Percentiles rank a stretch among this genome's conserved stretches.
phyloP scores from a whole-genome alignment of 1,140 invertebrate genomes.

The Mactra quadrangularis region DNA sequence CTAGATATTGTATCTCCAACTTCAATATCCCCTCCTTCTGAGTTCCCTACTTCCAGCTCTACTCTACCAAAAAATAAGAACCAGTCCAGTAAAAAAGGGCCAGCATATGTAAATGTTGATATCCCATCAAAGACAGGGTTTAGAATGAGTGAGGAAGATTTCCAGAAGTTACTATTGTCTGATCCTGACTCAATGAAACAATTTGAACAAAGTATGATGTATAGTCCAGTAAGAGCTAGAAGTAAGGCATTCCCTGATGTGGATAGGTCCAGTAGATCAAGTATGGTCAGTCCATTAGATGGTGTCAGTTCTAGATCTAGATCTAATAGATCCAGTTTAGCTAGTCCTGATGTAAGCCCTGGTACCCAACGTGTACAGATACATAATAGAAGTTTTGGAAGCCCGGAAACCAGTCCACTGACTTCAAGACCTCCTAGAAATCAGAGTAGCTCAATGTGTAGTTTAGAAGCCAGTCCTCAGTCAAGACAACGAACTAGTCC shows the following conservation, averaged over 20 bases:
- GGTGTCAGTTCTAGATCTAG: slow-evolving; percentile 31
- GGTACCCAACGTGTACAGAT: neutral
- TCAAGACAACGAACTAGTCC: slow-evolving; percentile 25
- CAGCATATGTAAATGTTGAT: slow-evolving; percentile 31
- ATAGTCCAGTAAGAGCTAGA: slow-evolving; percentile 46
- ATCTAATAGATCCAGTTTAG: slow-evolving; percentile 55
- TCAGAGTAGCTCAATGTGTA: slow-evolving; percentile 42
- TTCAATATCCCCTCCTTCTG: slow-evolving; percentile 8
- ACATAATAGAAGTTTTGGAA: slow-evolving; percentile 40
- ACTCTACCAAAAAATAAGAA: slow-evolving; percentile 1
- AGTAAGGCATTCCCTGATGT: slow-evolving; percentile 20
- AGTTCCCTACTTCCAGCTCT: slow-evolving; percentile 10
- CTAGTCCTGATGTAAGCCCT: slow-evolving; percentile 55
- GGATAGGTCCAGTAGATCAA: slow-evolving; percentile 41
- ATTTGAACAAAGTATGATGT: slow-evolving; percentile 61
- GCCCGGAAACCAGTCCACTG: slow-evolving; percentile 46
- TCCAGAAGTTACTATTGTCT: slow-evolving; percentile 51
- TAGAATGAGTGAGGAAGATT: slow-evolving; percentile 57
- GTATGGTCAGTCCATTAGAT: slow-evolving; percentile 48
- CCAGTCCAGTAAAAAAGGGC: neutral
- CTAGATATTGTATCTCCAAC: slow-evolving; percentile 47
- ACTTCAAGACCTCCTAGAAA: slow-evolving; percentile 33
- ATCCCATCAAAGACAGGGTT: slow-evolving; percentile 24
- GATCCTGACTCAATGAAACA: slow-evolving; percentile 60
- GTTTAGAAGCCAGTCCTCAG: slow-evolving; percentile 55